A percentile compares a stretch with the other conserved stretches of the same genome.
Conservation (phyloP, 2,113 vertebrate species). For the Thermophis baileyi region DNA sequence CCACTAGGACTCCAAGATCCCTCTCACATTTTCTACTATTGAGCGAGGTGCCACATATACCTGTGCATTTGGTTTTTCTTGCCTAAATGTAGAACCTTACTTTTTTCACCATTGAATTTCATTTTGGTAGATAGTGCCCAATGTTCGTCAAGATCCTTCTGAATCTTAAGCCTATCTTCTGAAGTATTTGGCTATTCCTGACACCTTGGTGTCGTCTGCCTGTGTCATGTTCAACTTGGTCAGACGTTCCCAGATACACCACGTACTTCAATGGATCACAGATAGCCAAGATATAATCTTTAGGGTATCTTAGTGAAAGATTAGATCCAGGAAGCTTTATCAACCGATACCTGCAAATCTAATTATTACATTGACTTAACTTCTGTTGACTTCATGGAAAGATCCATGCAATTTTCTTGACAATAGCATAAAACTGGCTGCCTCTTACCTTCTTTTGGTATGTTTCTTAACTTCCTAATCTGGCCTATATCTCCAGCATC, state of each 20-base stretch:
- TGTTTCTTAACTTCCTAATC: neutral
- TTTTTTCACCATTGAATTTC: no score
- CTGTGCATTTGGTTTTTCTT: no score
- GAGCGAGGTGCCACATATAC: no score
- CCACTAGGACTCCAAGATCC: no score
- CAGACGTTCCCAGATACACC: neutral
- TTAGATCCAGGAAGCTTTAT: neutral
- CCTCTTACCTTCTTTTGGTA: neutral
- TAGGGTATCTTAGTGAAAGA: neutral
- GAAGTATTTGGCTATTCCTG: no score
- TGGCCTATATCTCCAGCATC: neutral
- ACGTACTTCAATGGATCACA: neutral
- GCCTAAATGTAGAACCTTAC: no score
- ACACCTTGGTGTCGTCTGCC: no score
- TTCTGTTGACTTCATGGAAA: neutral
- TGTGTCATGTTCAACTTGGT: neutral
- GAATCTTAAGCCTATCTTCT: no score
- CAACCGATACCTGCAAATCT: neutral
- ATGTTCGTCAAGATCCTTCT: no score
- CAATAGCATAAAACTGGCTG: neutral
- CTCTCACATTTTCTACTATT: no score
- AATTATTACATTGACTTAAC: neutral
- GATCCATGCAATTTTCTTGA: neutral
- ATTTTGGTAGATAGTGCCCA: no score
- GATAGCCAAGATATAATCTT: neutral